These are phyloP conservation scores for Oxyura jamaicensis DNA, from an alignment of 2,113 vertebrate genomes.

Conservation along the genomic window DNA sequence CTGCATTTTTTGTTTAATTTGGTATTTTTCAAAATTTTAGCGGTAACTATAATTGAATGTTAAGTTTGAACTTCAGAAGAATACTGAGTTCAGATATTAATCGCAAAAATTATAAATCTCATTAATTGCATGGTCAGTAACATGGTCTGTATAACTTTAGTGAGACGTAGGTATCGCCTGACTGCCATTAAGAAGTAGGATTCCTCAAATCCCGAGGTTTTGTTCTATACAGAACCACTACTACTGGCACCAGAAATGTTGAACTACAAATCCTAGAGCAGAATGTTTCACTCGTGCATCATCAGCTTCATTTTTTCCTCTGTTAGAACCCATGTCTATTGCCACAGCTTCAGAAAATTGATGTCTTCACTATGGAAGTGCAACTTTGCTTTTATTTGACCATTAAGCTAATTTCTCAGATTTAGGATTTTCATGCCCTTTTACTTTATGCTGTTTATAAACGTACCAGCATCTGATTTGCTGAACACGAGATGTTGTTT, in stretches of 20 bases:
- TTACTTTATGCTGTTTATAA: not conserved
- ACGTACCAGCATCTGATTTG: not conserved
- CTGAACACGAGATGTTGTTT: not conserved
- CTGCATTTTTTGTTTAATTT: not conserved
- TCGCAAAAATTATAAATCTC: not conserved
- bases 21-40: not conserved
- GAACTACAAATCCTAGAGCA: not conserved
- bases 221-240: not conserved
- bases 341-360: not conserved
- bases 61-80: not conserved
- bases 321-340: not conserved
- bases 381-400: not conserved
- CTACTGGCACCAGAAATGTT: not conserved
- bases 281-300: not conserved
- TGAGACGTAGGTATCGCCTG: accelerated
- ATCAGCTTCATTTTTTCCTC: not conserved
- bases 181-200: not conserved
- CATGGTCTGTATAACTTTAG: not conserved
- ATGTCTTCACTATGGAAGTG: not conserved
- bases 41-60: not conserved
- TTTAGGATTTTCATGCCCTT: not conserved
- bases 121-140: not conserved
- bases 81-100: not conserved
- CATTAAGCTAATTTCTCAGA: not conserved
- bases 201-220: not conserved